Evolutionary conservation across 2,888 invertebrate species (phyloP).

Genomic region (Troglohyphantes excavatus): DNA sequence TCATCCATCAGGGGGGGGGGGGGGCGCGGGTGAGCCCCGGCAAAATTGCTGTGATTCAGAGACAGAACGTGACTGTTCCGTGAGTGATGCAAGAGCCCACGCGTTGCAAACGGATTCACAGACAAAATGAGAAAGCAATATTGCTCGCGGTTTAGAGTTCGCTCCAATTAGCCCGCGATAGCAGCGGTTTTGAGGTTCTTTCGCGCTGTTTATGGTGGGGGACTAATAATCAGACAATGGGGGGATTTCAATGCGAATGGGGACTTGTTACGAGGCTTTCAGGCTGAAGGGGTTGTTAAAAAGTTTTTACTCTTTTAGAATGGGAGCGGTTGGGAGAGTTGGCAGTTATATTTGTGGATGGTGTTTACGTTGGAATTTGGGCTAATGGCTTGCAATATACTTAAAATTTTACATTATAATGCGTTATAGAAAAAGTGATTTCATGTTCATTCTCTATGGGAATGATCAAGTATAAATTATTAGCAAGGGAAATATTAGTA

Average conservation of each 20-base stretch:
- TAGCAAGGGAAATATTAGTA: too few relatives aligned
- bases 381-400: too few relatives aligned
- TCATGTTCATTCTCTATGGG: too few relatives aligned
- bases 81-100: conserved; percentile 25
- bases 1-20: conserved; percentile 54
- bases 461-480: too few relatives aligned
- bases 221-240: conserved; percentile 3
- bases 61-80: conserved; percentile 50
- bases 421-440: too few relatives aligned
- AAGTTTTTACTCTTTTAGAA: neutral
- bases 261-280: neutral
- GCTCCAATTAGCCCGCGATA: conserved; percentile 30
- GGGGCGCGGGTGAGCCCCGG: conserved; percentile 16
- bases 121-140: conserved; percentile 27
- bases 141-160: neutral
- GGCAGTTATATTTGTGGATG: too few relatives aligned
- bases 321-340: too few relatives aligned
- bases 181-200: conserved; percentile 30
- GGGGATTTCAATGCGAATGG: neutral
- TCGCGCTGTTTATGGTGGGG: neutral
- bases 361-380: too few relatives aligned
- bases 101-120: conserved; percentile 32
- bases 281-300: neutral
- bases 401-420: too few relatives aligned
- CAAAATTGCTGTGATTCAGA: conserved; percentile 65